A percentile compares a stretch with the other conserved stretches of the same genome.
Evolutionary conservation across 2,797 vertebrate genomes (phyloP).

Genomic region (Champsocephalus gunnari): DNA sequence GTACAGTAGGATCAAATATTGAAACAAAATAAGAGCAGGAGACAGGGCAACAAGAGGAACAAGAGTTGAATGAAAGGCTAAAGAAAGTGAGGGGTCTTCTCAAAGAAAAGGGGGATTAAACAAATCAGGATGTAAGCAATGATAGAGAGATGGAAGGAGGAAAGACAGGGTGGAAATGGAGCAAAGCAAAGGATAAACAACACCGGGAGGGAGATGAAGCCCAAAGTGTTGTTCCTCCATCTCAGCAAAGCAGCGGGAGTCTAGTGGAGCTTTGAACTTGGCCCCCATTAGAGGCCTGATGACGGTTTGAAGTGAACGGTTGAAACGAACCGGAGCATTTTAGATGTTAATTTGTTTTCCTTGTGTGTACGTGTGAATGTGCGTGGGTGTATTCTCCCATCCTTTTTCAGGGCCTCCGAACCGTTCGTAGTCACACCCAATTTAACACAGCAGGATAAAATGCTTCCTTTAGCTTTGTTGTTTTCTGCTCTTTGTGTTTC

Average conservation of each 20-base stretch:
- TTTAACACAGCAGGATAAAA: slow-evolving; percentile 87
- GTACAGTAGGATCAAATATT: slow-evolving; percentile 43
- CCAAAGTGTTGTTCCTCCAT: slow-evolving; percentile 86
- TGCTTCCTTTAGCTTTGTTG: slow-evolving; percentile 75
- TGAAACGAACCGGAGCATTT: slow-evolving; percentile 89
- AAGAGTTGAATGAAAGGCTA: slow-evolving; percentile 16
- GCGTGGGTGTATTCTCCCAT: slow-evolving; percentile 65
- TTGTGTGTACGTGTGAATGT: slow-evolving; percentile 48
- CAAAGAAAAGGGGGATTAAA: slow-evolving; percentile 37
- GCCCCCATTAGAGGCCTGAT: slow-evolving; percentile 94
- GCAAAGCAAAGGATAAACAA: slow-evolving; percentile 75
- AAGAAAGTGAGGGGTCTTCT: slow-evolving; percentile 44
- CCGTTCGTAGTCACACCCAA: slow-evolving; percentile 92
- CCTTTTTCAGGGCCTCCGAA: slow-evolving; percentile 85
- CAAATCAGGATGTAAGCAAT: slow-evolving; percentile 29
- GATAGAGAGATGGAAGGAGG: slow-evolving; percentile 41
- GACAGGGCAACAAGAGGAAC: slow-evolving; percentile 5
- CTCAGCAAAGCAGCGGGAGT: slow-evolving; percentile 91
- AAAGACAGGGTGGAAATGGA: slow-evolving; percentile 54
- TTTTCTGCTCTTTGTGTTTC: slow-evolving; percentile 50
- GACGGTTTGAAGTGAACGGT: slow-evolving; percentile 90
- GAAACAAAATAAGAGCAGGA: slow-evolving; percentile 20
- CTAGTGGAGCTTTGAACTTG: slow-evolving; percentile 92
- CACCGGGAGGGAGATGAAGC: slow-evolving; percentile 76
- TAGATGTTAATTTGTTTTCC: slow-evolving; percentile 96